Evolutionary conservation across 2,797 vertebrate genomes (phyloP).

Genomic region (Anableps anableps): DNA sequence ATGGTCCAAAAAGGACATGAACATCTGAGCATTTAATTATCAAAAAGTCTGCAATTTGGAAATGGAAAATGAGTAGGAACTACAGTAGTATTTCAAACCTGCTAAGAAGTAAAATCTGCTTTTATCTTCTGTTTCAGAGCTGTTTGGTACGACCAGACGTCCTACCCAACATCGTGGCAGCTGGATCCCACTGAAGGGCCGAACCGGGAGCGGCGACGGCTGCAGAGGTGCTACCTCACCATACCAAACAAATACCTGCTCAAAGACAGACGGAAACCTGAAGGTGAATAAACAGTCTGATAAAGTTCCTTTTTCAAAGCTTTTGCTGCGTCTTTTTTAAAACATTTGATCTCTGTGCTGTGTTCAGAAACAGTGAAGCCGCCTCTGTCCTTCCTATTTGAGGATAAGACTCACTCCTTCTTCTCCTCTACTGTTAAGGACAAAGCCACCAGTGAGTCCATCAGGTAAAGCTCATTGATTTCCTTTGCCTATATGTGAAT

Average conservation of each 20-base stretch:
- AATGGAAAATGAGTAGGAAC: not conserved
- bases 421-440: slow-evolving; percentile 99
- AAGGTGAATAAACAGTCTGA: slow-evolving; percentile 79
- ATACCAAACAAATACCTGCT: slow-evolving; percentile 99
- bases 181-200: slow-evolving; percentile 97
- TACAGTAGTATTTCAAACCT: not conserved
- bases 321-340: not conserved
- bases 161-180: slow-evolving; percentile 96
- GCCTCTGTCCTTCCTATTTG: slow-evolving; percentile 93
- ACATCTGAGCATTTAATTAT: not conserved
- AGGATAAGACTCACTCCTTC: slow-evolving; percentile 97
- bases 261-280: slow-evolving; percentile 90
- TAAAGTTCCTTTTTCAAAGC: no score
- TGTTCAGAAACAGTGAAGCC: slow-evolving; percentile 86
- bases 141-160: slow-evolving; percentile 93
- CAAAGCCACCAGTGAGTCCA: slow-evolving; percentile 98
- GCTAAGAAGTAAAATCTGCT: slow-evolving; percentile 1
- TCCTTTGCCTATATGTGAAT: not conserved
- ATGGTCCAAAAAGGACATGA: not conserved
- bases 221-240: slow-evolving; percentile 96
- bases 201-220: slow-evolving; percentile 92
- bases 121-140: slow-evolving; percentile 79
- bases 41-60: not conserved
- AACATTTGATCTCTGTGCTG: slow-evolving; percentile 23
- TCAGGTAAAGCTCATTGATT: slow-evolving; percentile 83